Base-by-base conservation (phyloP, 2,888 invertebrate genomes). In the Tortricodes alternella region DNA sequence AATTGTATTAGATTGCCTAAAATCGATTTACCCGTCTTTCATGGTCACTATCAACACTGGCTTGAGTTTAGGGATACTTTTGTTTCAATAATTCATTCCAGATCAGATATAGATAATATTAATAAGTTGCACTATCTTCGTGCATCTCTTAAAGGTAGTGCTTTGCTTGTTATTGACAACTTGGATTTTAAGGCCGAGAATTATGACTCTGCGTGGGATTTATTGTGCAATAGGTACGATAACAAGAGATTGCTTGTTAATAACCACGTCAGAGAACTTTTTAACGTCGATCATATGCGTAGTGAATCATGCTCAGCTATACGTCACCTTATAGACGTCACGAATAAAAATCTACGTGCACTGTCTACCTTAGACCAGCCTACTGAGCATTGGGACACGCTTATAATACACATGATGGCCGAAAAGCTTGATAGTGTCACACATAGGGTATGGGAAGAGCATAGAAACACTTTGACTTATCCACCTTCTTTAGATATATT, bases 391-490 rank as follows among this genome's bases (percentile, higher is more conserved):
- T 58, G 58, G 51, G 51, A 57, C 13, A 41, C 56, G 0, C 21
- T 56, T 0, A 32, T 56, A 0, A 49, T 56, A 23, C 34, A 44
- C 34, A 49, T 56, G 16, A 38, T 56, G 38, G 34, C 49, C 2
- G 32, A 16, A 8, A 41, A 41, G 13, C 23, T 41, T 1, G 39
- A 41, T 18, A 41, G n/a, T 2, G n/a, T 41, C 6, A 41, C 39
- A 2, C 16, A 18, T 4, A 41, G 58, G 3, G 41, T 58, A 6
- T 63, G 60, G 60, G 53, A 63, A 51, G 57, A 60, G 18, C 32
- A 58, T n/a, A 27, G 50, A 19, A 59, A 61, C 44, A 27, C 16
- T 13, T n/a, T 38, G 6, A 32, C 34, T n/a, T n/a, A n/a, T n/a
- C n/a, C n/a, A n/a, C n/a, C n/a, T n/a, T n/a, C n/a, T n/a, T n/a